Evolutionary conservation across 2,888 invertebrate genomes (phyloP), one percentile per base, ranked within the genome.

Genomic region (Campoletis raptor): DNA sequence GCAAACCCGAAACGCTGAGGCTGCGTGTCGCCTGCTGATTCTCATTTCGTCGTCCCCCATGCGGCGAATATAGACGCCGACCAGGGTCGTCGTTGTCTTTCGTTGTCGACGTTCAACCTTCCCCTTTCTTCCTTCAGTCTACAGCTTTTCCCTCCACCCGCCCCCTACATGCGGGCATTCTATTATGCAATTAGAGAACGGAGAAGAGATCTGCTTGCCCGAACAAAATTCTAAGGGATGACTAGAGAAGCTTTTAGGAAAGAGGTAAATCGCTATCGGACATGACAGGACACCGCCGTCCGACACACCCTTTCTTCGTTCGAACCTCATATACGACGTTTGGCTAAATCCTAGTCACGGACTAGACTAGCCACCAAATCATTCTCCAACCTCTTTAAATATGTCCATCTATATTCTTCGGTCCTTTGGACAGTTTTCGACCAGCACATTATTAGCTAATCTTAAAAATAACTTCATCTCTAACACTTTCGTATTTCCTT

Each of bases 241-340:
- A 67, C 79, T 18, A 10, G 72, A 90, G 90, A 88, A 90, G 91
- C 90, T 52, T 24, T 52, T 90, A 89, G 91, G 92, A 82, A 87
- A 85, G 87, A 92, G 93, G 93, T 94, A 93, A 92, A 93, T 92
- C 92, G 93, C 92, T 93, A 93, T 94, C 93, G 93, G 93, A 94
- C 94, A 94, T 92, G 94, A 93, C 94, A 94, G 94, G 92, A 94
- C 94, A 94, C 92, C 94, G 90, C 92, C 92, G 92, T 92, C 94
- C 93, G 94, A 94, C 94, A 94, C 94, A 94, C 94, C 94, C 94
- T 94, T 94, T 94, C 94, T 94, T 94, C 93, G 94, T 94, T 94
- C 93, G 90, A 91, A 42, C 70, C 90, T 92, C 92, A 90, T 91
- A 90, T 91, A 91, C 91, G 90, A 90, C 89, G 90, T 89, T 89